A percentile compares a stretch with the other conserved stretches of the same genome.
Evolutionary conservation across 2,113 vertebrate genomes (phyloP).

Genomic region (Ursus arctos): DNA sequence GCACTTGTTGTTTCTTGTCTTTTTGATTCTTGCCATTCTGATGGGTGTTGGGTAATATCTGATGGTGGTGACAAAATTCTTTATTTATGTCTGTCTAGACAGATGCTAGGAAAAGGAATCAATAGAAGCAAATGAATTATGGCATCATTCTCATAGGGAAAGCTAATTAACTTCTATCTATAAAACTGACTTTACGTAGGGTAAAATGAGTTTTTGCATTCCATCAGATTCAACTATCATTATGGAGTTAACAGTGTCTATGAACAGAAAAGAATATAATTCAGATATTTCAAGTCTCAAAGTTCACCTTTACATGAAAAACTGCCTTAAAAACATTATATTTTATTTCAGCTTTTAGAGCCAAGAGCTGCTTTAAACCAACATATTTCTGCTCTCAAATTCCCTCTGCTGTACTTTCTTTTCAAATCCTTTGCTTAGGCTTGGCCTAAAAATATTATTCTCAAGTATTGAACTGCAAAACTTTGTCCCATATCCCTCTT

Average conservation of each 20-base stretch:
- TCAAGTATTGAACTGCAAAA: not conserved
- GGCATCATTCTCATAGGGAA: not conserved
- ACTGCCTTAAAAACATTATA: not conserved
- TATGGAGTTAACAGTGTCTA: not conserved
- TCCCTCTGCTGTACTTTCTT: not conserved
- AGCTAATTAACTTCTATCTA: not conserved
- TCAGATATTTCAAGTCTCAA: not conserved
- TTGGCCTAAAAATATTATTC: not conserved
- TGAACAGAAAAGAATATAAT: not conserved
- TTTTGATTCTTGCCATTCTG: not conserved
- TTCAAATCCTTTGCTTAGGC: not conserved
- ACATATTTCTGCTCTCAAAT: not conserved
- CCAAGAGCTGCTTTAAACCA: not conserved
- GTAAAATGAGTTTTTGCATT: not conserved
- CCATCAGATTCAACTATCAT: not conserved
- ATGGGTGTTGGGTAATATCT: not conserved
- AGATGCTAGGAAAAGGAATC: not conserved
- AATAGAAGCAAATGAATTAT: not conserved
- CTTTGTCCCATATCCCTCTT: not conserved
- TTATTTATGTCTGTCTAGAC: constrained; percentile 16
- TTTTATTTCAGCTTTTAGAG: constrained; percentile 29
- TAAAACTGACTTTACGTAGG: not conserved
- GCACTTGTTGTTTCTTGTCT: not conserved
- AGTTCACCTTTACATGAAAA: not conserved
- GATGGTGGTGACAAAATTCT: not conserved